Base-by-base conservation (phyloP, 2,797 vertebrate species). In the Discoglossus pictus region DNA sequence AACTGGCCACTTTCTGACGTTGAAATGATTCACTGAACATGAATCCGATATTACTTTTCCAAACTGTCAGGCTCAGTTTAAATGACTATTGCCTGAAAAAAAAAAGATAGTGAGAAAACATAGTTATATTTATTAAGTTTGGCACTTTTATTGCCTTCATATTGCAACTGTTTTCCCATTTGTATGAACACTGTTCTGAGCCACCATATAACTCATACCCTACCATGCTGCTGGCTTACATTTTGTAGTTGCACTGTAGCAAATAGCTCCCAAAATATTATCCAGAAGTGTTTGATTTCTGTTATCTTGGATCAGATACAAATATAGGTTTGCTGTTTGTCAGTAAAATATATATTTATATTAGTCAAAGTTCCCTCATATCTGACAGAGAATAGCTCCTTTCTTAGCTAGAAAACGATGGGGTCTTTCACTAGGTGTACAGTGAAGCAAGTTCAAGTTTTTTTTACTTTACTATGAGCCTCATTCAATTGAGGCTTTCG, bases 81-180 rank as follows among this genome's bases (percentile, higher is more conserved):
- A 59, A 71, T 71, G 68, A 65, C 68, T 71, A 71, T 71, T 71
- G 44, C 61, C 68, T 64, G 61, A 47, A 71, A 71, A 65, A n/a
- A n/a, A 66, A 69, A 71, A 71, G 52, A 71, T 52, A 71, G 68
- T 42, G 23, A 64, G 61, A 71, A 71, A 71, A 64, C 61, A 71
- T 71, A 71, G 68, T 71, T 71, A 71, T 71, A 71, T 71, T 71
- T 71, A 71, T 71, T 71, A 71, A 59, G 68, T 71, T 71, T 71
- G 68, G 61, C 68, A 71, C 61, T 61, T 71, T 71, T 71, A 71
- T 71, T 71, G 68, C 68, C 68, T 64, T 71, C 68, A 71, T 71
- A 71, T 64, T 71, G 68, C 68, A 58, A 71, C 68, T 71, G 68
- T 71, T 71, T 65, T 71, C 68, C 68, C 68, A 71, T 71, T 71